A percentile compares a stretch with the other conserved stretches of the same genome.
Evolutionary conservation across 2,797 vertebrate genomes (phyloP).

Genomic region (Centropyge bicolor): DNA sequence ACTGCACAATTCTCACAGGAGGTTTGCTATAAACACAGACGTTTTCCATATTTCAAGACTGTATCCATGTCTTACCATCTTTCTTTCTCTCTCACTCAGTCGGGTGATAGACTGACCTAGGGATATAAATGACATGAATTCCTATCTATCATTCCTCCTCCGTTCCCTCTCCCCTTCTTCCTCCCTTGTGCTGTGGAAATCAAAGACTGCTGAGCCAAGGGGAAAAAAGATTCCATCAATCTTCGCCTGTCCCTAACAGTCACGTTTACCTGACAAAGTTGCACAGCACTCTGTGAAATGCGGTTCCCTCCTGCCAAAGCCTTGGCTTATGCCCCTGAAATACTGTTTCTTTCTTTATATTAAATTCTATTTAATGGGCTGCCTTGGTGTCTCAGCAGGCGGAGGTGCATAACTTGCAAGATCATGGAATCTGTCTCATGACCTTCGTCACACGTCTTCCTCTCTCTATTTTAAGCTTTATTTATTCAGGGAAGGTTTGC

Average conservation of each 20-base stretch:
- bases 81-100: conserved; percentile 51
- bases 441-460: conserved; percentile 73
- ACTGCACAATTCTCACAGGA: conserved; percentile 18
- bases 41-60: conserved; percentile 45
- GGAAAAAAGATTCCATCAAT: conserved; percentile 83
- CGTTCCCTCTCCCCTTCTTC: conserved; percentile 60
- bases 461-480: conserved; percentile 72
- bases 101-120: conserved; percentile 75
- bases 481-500: conserved; percentile 71
- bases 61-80: conserved; percentile 35
- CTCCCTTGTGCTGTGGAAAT: conserved; percentile 73
- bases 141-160: conserved; percentile 79
- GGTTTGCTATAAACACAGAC: conserved; percentile 29
- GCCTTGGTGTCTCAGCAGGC: conserved; percentile 61
- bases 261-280: conserved; percentile 84
- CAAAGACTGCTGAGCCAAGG: conserved; percentile 85
- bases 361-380: conserved; percentile 78
- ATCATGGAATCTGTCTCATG: conserved; percentile 76
- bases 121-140: conserved; percentile 81
- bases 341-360: conserved; percentile 80
- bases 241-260: conserved; percentile 80
- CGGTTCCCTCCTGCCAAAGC: conserved; percentile 75
- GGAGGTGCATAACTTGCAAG: conserved; percentile 61
- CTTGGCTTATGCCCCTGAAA: conserved; percentile 78
- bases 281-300: conserved; percentile 81